Evolutionary conservation across 2,113 vertebrate genomes (phyloP).

Genomic region (Gambusia affinis): DNA sequence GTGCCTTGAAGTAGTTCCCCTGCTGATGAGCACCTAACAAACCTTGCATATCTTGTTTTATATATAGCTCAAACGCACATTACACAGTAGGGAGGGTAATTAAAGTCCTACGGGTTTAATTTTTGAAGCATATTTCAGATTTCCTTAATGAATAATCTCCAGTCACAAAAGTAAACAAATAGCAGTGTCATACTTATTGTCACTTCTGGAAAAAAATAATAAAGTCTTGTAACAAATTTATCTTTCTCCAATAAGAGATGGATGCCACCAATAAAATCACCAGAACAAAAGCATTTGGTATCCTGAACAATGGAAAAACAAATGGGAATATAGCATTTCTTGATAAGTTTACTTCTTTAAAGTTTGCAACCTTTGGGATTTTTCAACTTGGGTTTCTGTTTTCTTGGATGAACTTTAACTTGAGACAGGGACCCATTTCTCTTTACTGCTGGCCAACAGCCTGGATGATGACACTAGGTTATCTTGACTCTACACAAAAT

Average conservation of each 20-base stretch:
- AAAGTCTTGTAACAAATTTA: not conserved
- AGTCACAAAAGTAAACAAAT: too few species aligned
- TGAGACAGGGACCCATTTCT: not conserved
- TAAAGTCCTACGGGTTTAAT: not conserved
- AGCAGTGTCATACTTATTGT: too few species aligned
- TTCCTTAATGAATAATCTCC: too few species aligned
- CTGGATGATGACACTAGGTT: not conserved
- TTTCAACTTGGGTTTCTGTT: not conserved
- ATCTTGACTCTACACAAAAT: too few species aligned
- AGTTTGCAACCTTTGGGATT: not conserved
- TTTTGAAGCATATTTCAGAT: not conserved
- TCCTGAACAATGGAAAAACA: not conserved
- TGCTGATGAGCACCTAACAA: conserved; percentile 12
- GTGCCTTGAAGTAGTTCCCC: conserved; percentile 10
- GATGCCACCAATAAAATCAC: not conserved
- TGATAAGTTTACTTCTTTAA: not conserved
- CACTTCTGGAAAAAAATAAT: not conserved
- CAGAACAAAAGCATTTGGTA: not conserved
- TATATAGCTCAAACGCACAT: not conserved
- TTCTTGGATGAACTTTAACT: not conserved
- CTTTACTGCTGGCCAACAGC: too few species aligned
- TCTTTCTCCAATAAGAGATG: not conserved
- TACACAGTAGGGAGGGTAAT: not conserved
- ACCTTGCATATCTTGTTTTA: not conserved
- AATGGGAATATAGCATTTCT: not conserved